phyloP scores from a whole-genome alignment of 2,113 vertebrate species.

The Onychostruthus taczanowskii region DNA sequence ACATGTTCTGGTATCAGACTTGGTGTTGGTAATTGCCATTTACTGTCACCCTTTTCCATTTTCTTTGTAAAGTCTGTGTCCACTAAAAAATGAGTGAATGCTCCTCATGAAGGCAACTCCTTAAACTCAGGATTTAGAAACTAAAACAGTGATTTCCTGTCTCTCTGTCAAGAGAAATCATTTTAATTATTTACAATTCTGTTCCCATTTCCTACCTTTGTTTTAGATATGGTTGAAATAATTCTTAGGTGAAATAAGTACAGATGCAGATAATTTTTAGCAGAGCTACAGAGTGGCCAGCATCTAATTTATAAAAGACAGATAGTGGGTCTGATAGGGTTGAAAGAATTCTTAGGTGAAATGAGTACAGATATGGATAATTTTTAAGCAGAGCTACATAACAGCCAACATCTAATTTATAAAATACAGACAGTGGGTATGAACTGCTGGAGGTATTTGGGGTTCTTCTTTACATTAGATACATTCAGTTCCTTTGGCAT shows the following conservation, averaged over 20 bases:
- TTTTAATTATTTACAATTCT: constrained; percentile 61
- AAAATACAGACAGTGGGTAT: neutral
- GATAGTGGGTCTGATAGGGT: neutral
- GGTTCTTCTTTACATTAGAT: neutral
- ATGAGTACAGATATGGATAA: neutral
- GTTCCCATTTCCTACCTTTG: constrained; percentile 56
- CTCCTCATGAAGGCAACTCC: constrained; percentile 11
- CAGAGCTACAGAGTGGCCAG: neutral
- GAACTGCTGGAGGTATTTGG: neutral
- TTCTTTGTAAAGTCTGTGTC: neutral
- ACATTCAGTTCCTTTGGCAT: neutral
- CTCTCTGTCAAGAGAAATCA: constrained; percentile 37
- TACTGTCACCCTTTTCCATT: neutral
- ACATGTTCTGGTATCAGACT: neutral
- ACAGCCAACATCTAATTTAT: neutral
- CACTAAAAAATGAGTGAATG: neutral
- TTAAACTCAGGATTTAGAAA: constrained; percentile 35
- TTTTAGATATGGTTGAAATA: constrained; percentile 24
- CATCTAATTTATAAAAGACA: neutral
- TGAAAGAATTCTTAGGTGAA: neutral
- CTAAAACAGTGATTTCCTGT: constrained; percentile 49
- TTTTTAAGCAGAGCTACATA: neutral
- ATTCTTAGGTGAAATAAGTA: constrained; percentile 21
- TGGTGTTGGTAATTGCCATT: neutral
- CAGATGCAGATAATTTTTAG: neutral